These are phyloP conservation scores for Nomada goodeniana DNA, from an alignment of 2,888 invertebrate genomes.

Conservation along the genomic window DNA sequence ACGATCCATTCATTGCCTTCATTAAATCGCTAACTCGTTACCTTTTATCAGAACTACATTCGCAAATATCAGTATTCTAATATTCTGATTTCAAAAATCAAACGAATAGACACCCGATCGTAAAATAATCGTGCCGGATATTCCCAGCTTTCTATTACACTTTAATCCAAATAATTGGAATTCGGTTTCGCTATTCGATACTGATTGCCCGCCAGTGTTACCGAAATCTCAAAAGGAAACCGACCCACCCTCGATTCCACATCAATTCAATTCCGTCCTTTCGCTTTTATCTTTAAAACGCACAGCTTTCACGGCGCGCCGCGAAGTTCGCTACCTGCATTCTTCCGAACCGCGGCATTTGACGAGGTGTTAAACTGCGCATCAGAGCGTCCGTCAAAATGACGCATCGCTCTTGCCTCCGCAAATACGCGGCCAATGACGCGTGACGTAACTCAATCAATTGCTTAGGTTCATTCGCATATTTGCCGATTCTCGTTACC, in stretches of 20 bases:
- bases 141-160: too few species aligned
- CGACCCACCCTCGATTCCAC: too few species aligned
- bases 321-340: constrained; percentile 19
- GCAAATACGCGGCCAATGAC: constrained; percentile 68
- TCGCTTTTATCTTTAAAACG: neutral
- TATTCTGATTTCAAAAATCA: too few species aligned
- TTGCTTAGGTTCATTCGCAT: constrained; percentile 72
- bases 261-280: neutral
- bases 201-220: too few species aligned
- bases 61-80: too few species aligned
- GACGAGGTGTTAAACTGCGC: constrained; percentile 61
- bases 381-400: constrained; percentile 64
- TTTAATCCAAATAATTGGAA: too few species aligned
- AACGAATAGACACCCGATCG: too few species aligned
- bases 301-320: neutral
- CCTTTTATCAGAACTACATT: too few species aligned
- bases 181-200: too few species aligned
- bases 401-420: constrained; percentile 69
- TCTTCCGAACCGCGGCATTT: constrained; percentile 34
- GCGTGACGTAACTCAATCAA: constrained; percentile 73
- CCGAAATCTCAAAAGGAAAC: neutral
- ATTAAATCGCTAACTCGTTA: too few species aligned
- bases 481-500: constrained; percentile 64
- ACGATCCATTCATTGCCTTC: too few species aligned
- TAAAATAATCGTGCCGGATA: too few species aligned